Evolutionary conservation across 2,113 vertebrate genomes (phyloP), one percentile per base, ranked within the genome.

Genomic region (Otocyon megalotis): DNA sequence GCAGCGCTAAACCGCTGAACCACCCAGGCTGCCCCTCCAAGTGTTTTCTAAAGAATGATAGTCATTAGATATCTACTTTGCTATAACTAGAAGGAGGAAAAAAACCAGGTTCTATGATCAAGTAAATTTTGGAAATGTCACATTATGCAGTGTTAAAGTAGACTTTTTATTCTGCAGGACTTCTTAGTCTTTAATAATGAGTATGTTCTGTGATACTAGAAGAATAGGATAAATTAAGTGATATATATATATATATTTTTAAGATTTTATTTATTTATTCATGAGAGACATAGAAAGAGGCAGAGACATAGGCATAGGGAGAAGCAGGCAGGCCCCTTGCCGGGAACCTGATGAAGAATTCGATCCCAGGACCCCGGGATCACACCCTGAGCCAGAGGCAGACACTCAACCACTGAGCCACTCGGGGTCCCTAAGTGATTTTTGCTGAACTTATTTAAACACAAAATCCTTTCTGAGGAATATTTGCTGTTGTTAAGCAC

Each of bases 381-480:
- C 43, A 43, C 6, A 7, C 43, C 43, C 43, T 43, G 43, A 43
- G 43, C 43, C 43, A 43, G 43, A 43, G 43, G 43, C 43, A 43
- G 43, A 43, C 43, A 43, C 43, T 43, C 43, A 43, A 43, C 43
- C 43, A 43, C 43, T 43, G 43, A 1, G 43, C 43, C 43, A 43
- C 43, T 43, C 6, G 43, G 43, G 6, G 43, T 43, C 43, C 43
- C 43, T 43, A 43, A 43, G 43, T 43, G 43, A 43, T 43, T 43
- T 43, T 91, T 72, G 81, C 37, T 93, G 28, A 93, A 71, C 5
- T 92, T 90, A 53, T n/a, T 71, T 92, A 76, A 92, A 43, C 63
- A 11, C 2, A 87, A 50, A 90, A 79, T 14, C 22, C 28, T 94
- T 93, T 80, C 53, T 74, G 50, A 87, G 53, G 58, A 71, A 13